Percentiles rank a stretch among this genome's conserved stretches.
phyloP scores from a whole-genome alignment of 2,797 vertebrate genomes.

The Melanotaenia maccullochi region DNA sequence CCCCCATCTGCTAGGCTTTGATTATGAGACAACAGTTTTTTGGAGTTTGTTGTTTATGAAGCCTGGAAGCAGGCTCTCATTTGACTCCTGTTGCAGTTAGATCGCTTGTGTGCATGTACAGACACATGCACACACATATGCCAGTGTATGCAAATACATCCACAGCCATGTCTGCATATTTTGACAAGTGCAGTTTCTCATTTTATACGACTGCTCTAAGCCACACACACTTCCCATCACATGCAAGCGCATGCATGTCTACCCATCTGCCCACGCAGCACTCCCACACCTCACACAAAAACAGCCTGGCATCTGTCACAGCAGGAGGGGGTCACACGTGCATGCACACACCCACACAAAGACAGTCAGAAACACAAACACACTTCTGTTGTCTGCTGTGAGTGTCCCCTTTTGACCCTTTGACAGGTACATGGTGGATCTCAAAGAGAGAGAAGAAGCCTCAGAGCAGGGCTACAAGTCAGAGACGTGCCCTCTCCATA shows the following conservation, averaged over 20 bases:
- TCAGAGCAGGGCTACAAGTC: slow-evolving; percentile 79
- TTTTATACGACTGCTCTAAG: slow-evolving; percentile 39
- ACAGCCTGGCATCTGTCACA: slow-evolving; percentile 82
- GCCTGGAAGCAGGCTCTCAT: slow-evolving; percentile 48
- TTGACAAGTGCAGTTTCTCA: slow-evolving; percentile 69
- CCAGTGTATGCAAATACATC: slow-evolving; percentile 63
- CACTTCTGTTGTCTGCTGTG: slow-evolving; percentile 69
- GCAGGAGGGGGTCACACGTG: slow-evolving; percentile 49
- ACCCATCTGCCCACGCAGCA: slow-evolving; percentile 67
- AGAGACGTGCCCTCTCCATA: slow-evolving; percentile 81
- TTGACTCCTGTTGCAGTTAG: slow-evolving; percentile 48
- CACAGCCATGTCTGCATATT: slow-evolving; percentile 59
- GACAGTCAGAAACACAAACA: slow-evolving; percentile 64
- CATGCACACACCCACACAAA: slow-evolving; percentile 42
- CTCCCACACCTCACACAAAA: slow-evolving; percentile 69
- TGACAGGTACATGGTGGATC: slow-evolving; percentile 84
- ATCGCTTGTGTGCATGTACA: slow-evolving; percentile 19
- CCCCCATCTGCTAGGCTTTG: slow-evolving; percentile 59
- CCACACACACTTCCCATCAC: slow-evolving; percentile 51
- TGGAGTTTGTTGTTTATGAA: slow-evolving; percentile 34
- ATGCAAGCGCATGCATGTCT: slow-evolving; percentile 49
- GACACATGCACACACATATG: slow-evolving; percentile 45
- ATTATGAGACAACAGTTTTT: slow-evolving; percentile 46
- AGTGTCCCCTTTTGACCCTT: slow-evolving; percentile 77
- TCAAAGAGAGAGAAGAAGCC: slow-evolving; percentile 80